phyloP scores from a whole-genome alignment of 2,888 invertebrate species.

The Hyposoter dolosus region DNA sequence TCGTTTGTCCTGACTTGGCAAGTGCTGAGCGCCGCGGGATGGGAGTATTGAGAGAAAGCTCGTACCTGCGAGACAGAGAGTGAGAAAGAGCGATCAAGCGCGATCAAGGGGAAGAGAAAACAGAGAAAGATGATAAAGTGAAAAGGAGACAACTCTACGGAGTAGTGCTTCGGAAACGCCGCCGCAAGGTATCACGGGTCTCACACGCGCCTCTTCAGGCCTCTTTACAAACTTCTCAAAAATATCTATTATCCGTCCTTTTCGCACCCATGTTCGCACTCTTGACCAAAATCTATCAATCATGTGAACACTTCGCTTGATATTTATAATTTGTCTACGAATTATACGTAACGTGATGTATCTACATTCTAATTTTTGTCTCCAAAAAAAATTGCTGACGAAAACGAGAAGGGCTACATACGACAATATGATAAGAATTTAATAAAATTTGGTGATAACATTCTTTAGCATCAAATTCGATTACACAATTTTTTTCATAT shows the following conservation, averaged over 20 bases:
- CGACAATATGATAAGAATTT: no score
- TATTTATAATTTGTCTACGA: neutral
- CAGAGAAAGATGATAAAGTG: slow-evolving; percentile 11
- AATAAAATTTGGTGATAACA: no score
- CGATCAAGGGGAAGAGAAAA: no score
- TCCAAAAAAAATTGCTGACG: neutral
- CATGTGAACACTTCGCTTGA: neutral
- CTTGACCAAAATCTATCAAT: no score
- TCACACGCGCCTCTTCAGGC: slow-evolving; percentile 72
- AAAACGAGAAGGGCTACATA: neutral
- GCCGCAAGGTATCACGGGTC: slow-evolving; percentile 78
- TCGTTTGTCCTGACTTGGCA: slow-evolving; percentile 51
- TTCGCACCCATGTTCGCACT: neutral
- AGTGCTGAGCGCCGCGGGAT: slow-evolving; percentile 61
- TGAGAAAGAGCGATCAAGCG: slow-evolving; percentile 7
- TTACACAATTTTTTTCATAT: no score
- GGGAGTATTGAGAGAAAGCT: slow-evolving; percentile 67
- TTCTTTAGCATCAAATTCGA: no score
- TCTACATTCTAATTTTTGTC: neutral
- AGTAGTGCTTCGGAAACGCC: slow-evolving; percentile 10
- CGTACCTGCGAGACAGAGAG: slow-evolving; percentile 67
- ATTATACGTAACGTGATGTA: neutral
- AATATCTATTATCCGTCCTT: neutral
- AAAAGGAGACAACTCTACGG: slow-evolving; percentile 18
- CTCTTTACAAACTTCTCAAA: slow-evolving; percentile 32